Evolutionary conservation across 2,113 vertebrate species (phyloP), one percentile per base, ranked within the genome.

Genomic region (Serilophus lunatus): DNA sequence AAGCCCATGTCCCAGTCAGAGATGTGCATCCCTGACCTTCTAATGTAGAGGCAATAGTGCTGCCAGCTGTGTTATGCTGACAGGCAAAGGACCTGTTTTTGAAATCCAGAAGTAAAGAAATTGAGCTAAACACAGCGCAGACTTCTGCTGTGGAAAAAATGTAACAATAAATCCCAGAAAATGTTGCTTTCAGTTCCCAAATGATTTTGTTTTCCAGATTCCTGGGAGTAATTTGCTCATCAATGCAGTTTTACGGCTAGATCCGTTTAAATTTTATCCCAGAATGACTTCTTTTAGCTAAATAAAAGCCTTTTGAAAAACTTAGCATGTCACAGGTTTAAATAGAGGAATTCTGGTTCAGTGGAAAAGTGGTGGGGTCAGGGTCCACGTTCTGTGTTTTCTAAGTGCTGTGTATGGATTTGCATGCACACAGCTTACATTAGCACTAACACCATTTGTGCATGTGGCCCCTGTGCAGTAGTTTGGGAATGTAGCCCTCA

Each of bases 21-120:
- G 72, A 91, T 61, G 84, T 68, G 86, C 90, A 60, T 92, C 50
- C 95, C 84, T 94, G 95, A 95, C 94, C 91, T 95, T 93, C 89
- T 33, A 91, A 88, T 20, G 5, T 7, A 31, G 84, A 96, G 96
- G 88, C 88, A 87, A 38, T 69, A 72, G 87, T 49, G 65, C 85
- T 93, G 90, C 95, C 95, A 98, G 96, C 92, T 97, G 94, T 96
- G 94, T 49, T 92, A 3, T 47, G 84, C 95, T 96, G 93, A 95
- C 82, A 89, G 94, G 84, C 72, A 56, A 59, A 78, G 82, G 83
- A 65, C 72, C 96, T 76, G 59, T 13, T 94, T 96, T 92, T 91
- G 75, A 54, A 90, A 94, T 69, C 42, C 28, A 65, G 53, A 65
- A 74, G 49, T 22, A 81, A 69, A 93, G 84, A 95, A 95, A 94